Percentiles rank a stretch among this genome's conserved stretches.
These are phyloP conservation scores for Chironomus tentans DNA, from an alignment of 2,888 invertebrate genomes.

Conservation along the genomic window DNA sequence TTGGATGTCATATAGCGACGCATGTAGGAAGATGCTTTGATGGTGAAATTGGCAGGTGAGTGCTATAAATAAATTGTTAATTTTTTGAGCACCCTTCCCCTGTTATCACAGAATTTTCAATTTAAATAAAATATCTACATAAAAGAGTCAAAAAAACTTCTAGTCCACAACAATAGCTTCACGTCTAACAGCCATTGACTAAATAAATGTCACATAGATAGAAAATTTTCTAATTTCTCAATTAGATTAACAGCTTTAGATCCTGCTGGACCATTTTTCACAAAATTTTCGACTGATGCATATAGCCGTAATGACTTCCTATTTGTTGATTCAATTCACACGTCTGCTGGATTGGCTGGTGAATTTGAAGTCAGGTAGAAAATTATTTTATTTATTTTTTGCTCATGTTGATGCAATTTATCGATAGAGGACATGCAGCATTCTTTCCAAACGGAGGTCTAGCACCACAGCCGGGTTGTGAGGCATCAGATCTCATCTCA, in stretches of 20 bases:
- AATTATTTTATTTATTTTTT: not conserved
- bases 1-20: slow-evolving; percentile 40
- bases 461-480: slow-evolving; percentile 38
- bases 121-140: too few species aligned
- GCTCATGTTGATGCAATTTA: not conserved
- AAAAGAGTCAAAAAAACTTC: not conserved
- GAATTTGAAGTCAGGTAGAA: slow-evolving; percentile 33
- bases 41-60: slow-evolving; percentile 33
- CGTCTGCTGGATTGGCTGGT: slow-evolving; percentile 38
- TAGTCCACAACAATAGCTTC: too few species aligned
- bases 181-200: too few species aligned
- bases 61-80: too few species aligned
- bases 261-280: slow-evolving; percentile 40
- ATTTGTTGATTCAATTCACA: slow-evolving; percentile 41
- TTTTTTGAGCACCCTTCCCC: too few species aligned
- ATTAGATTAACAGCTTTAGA: slow-evolving; percentile 35
- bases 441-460: slow-evolving; percentile 40
- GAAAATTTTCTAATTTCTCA: not conserved
- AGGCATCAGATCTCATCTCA: slow-evolving; percentile 32
- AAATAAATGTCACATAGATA: too few species aligned
- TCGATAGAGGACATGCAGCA: slow-evolving; percentile 35
- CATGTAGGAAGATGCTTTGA: slow-evolving; percentile 37
- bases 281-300: slow-evolving; percentile 34
- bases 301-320: slow-evolving; percentile 34
- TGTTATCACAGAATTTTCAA: too few species aligned